Evolutionary conservation across 2,797 vertebrate species (phyloP).

Genomic region (Linurgus olivaceus): DNA sequence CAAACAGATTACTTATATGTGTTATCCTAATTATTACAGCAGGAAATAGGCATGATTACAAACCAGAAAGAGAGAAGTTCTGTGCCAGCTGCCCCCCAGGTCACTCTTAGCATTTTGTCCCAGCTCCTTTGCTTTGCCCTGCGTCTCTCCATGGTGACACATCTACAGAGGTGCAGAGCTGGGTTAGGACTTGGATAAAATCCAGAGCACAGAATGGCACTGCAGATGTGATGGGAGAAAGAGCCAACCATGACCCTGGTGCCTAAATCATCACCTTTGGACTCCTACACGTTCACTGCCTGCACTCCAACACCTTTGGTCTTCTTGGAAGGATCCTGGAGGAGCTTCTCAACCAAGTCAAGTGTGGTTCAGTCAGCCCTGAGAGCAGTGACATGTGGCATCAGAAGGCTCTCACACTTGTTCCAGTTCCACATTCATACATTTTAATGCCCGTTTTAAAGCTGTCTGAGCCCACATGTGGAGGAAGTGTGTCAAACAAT

Average conservation of each 20-base stretch:
- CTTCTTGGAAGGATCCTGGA: not conserved
- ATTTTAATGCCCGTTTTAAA: not conserved
- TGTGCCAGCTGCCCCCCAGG: not conserved
- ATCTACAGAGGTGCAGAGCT: not conserved
- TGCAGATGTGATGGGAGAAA: not conserved
- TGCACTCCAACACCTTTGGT: not conserved
- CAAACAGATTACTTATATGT: not conserved
- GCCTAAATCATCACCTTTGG: not conserved
- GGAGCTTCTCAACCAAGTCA: rapidly evolving
- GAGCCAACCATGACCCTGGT: not conserved
- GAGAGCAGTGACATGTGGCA: not conserved
- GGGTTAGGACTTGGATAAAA: not conserved
- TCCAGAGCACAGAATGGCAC: not conserved
- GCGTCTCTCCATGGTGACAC: not conserved
- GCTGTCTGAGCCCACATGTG: not conserved
- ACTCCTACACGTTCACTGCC: not conserved
- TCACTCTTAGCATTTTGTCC: not conserved
- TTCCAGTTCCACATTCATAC: not conserved
- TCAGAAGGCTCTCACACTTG: not conserved
- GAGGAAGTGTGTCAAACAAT: not conserved
- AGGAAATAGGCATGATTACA: not conserved
- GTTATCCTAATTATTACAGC: not conserved
- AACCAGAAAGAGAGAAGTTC: not conserved
- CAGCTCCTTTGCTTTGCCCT: not conserved
- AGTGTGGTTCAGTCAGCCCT: not conserved